phyloP scores from a whole-genome alignment of 2,113 vertebrate species.

The Paradoxurus hermaphroditus region DNA sequence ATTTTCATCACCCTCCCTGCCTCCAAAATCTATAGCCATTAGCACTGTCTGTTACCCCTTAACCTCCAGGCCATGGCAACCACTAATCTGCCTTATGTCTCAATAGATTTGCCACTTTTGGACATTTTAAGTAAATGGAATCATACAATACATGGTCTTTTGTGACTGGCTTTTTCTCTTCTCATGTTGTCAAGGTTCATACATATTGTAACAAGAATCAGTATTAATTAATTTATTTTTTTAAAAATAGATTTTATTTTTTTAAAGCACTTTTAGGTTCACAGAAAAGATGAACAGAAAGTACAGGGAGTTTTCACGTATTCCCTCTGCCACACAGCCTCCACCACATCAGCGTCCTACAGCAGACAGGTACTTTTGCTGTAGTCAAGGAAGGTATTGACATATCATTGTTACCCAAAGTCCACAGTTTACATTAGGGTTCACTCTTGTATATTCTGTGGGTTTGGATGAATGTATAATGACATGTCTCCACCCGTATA shows the following conservation, averaged over 20 bases:
- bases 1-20: not conserved
- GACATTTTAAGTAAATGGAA: not conserved
- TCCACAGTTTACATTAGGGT: not conserved
- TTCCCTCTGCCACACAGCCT: not conserved
- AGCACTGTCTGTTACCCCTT: not conserved
- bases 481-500: not conserved
- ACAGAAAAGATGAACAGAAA: not conserved
- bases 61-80: not conserved
- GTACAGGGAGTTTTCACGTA: not conserved
- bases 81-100: not conserved
- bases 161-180: not conserved
- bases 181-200: not conserved
- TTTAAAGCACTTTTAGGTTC: not conserved
- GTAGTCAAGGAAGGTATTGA: not conserved
- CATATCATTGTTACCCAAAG: not conserved
- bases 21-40: not conserved
- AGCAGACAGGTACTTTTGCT: not conserved
- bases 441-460: not conserved
- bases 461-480: not conserved
- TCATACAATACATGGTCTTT: not conserved
- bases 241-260: not conserved
- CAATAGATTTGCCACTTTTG: not conserved
- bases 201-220: not conserved
- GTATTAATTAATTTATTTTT: not conserved
- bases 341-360: not conserved